Base-by-base conservation (phyloP, 2,888 invertebrate species). In the Physocephala rufipes region DNA sequence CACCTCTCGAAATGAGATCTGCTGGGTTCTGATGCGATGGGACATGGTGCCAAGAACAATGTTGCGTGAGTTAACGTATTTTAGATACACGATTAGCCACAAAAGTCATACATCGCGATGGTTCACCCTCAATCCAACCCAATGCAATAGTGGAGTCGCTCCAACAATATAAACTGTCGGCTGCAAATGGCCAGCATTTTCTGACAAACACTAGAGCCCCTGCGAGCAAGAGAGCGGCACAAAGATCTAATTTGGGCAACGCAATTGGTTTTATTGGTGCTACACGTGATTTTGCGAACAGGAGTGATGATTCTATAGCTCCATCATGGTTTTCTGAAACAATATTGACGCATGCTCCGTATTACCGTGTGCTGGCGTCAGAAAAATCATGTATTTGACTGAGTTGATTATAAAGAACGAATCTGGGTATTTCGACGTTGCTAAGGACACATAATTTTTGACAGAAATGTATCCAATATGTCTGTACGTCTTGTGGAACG, bases 81-180 rank as follows among this genome's bases (percentile, higher is more conserved):
- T 72, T 71, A 12, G 72, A 62, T 4, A 75, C 72, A 13, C 74
- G 70, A 61, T 76, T 76, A 13, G 73, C 73, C 7, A 75, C 76
- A 58, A 75, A 74, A 24, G 68, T 73, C 12, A 71, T 70, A 0
- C 74, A 47, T 7, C 53, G 47, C 0, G 71, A 72, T 2, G 74
- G 73, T 2, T 75, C 73, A 9, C 28, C 24, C 1, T 5, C 59
- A 19, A 76, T 64, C 76, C 75, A 75, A 12, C 66, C 71, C 7
- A 76, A 26, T 1, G 69, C 68, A 16, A 77, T 71, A 58, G 63
- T 62, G 1, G 74, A 76, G 43, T 76, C 74, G n/a, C 70, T 69
- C 71, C 71, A 75, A 24, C 73, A 70, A n/a, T 63, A 61, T 1
- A 43, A 12, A 1, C 28, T 45, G 2, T 15, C 4, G n/a, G 13